phyloP scores from a whole-genome alignment of 2,888 invertebrate genomes.

The Lasius fuliginosus region DNA sequence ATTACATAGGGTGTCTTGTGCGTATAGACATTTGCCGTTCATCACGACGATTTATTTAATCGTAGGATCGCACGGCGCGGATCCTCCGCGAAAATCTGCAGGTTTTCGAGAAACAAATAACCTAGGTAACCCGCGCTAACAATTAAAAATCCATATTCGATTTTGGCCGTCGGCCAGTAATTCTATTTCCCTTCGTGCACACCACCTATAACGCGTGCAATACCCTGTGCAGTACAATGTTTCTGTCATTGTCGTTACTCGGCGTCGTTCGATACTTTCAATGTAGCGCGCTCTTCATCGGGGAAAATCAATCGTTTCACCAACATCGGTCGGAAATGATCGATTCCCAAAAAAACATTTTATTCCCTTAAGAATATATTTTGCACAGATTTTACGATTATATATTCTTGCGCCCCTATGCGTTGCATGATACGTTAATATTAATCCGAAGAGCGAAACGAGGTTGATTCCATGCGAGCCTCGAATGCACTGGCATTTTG shows the following conservation, averaged over 20 bases:
- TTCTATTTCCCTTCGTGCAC: conserved; percentile 69
- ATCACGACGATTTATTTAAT: conserved; percentile 63
- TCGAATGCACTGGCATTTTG: conserved; percentile 27
- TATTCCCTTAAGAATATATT: background rate
- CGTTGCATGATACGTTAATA: conserved; percentile 33
- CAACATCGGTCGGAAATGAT: background rate
- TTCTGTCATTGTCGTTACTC: background rate
- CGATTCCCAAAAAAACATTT: background rate
- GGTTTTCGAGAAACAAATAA: conserved; percentile 58
- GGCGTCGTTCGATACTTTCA: conserved; percentile 14
- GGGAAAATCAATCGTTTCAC: background rate
- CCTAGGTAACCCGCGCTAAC: conserved; percentile 59
- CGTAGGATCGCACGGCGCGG: conserved; percentile 27
- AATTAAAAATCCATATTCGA: conserved; percentile 79
- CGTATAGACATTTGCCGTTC: background rate
- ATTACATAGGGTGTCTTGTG: background rate
- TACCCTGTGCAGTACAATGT: background rate
- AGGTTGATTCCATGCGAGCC: background rate
- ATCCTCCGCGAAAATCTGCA: conserved; percentile 44
- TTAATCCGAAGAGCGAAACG: conserved; percentile 43
- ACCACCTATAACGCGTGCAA: conserved; percentile 35
- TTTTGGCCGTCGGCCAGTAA: conserved; percentile 75
- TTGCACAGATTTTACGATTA: background rate
- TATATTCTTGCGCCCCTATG: background rate
- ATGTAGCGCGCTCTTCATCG: background rate